Evolutionary conservation across 1,140 invertebrate genomes (phyloP).

Genomic region (Sinonovacula constricta): DNA sequence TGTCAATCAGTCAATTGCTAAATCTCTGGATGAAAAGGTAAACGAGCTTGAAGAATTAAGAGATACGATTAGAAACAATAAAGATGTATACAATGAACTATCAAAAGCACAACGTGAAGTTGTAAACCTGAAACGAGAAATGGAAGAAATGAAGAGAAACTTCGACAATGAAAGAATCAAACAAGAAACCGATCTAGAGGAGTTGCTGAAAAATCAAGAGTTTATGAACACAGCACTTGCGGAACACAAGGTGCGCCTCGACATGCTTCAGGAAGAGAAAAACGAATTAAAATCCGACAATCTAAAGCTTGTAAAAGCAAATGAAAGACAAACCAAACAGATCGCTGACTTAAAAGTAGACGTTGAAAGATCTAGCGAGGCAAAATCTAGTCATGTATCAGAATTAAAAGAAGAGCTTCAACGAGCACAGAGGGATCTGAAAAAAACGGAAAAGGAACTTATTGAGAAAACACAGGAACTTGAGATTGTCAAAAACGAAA

Average conservation of each 20-base stretch:
- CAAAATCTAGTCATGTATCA: constrained; percentile 6
- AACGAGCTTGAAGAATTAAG: constrained; percentile 37
- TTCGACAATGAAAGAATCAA: constrained; percentile 39
- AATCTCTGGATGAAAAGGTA: constrained; percentile 20
- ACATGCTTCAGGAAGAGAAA: constrained; percentile 48
- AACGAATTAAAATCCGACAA: constrained; percentile 41
- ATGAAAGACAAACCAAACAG: constrained; percentile 40
- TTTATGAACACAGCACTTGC: constrained; percentile 47
- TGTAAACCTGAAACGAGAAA: constrained; percentile 31
- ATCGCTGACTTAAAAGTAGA: constrained; percentile 40
- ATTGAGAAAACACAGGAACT: constrained; percentile 36
- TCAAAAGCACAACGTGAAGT: constrained; percentile 30
- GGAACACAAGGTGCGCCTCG: constrained; percentile 41
- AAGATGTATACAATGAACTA: constrained; percentile 47
- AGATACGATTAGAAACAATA: constrained; percentile 32
- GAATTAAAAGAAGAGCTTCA: constrained; percentile 15
- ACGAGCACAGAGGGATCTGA: constrained; percentile 18
- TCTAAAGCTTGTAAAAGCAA: constrained; percentile 39
- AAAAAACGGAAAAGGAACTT: constrained; percentile 28
- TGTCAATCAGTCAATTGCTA: constrained; percentile 2
- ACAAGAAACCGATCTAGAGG: constrained; percentile 38
- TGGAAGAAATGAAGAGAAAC: constrained; percentile 4
- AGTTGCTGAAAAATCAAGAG: constrained; percentile 48
- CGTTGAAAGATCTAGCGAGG: constrained; percentile 22
- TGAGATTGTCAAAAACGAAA: constrained; percentile 42